phyloP scores from a whole-genome alignment of 2,113 vertebrate species.

The Excalfactoria chinensis region DNA sequence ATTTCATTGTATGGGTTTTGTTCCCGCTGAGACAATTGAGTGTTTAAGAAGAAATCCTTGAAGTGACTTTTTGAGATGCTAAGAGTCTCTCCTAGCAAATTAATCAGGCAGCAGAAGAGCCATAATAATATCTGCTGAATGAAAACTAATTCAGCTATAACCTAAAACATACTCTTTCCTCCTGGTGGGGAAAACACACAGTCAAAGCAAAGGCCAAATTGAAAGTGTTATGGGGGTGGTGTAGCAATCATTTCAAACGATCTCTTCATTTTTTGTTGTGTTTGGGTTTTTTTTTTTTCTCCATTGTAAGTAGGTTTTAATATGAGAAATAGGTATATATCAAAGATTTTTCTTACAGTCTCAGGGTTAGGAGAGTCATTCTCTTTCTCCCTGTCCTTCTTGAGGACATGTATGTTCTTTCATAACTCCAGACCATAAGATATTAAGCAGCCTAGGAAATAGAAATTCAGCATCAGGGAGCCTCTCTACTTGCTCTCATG shows the following conservation, averaged over 20 bases:
- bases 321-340: neutral
- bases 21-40: conserved; percentile 40
- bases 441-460: neutral
- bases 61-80: neutral
- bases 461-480: neutral
- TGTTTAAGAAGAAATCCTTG: conserved; percentile 51
- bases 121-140: conserved; percentile 56
- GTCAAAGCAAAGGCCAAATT: neutral
- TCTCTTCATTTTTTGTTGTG: neutral
- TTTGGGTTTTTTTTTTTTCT: neutral
- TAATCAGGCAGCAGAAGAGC: conserved; percentile 54
- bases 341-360: neutral
- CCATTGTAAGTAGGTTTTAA: neutral
- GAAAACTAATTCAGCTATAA: conserved; percentile 51
- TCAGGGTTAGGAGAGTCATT: neutral
- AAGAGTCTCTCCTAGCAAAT: conserved; percentile 59
- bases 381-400: neutral
- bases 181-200: neutral
- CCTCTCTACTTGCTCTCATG: neutral
- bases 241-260: neutral
- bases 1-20: neutral
- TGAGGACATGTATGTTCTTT: neutral
- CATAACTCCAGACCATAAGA: neutral
- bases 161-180: conserved; percentile 35
- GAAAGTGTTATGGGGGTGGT: neutral